These are phyloP conservation scores for Tachysurus fulvidraco DNA, from an alignment of 2,113 vertebrate species.

Conservation along the genomic window DNA sequence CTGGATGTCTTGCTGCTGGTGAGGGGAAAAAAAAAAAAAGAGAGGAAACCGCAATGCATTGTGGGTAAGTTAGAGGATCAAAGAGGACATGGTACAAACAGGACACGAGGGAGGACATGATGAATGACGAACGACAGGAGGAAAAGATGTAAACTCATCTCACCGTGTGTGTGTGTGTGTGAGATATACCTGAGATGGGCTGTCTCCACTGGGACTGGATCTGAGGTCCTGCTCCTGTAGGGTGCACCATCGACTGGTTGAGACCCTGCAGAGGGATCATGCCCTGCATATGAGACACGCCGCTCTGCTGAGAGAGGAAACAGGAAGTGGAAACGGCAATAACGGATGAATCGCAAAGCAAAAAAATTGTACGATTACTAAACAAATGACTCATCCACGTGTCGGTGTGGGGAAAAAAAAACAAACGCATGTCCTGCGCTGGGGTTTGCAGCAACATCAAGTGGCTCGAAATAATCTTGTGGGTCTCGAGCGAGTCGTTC, in stretches of 20 bases:
- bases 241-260: conserved; percentile 80
- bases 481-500: no score
- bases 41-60: background rate
- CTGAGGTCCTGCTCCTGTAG: conserved; percentile 77
- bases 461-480: no score
- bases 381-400: background rate
- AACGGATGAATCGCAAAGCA: no score
- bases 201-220: conserved; percentile 81
- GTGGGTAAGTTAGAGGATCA: background rate
- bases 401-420: background rate
- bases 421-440: background rate
- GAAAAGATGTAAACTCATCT: background rate
- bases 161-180: conserved; percentile 45
- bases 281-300: conserved; percentile 79
- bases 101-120: background rate
- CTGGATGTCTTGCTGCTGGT: background rate
- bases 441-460: no score
- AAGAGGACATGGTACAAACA: background rate
- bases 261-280: conserved; percentile 83
- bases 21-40: background rate
- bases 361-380: background rate
- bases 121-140: background rate
- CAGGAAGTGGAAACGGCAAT: background rate
- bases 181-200: conserved; percentile 74
- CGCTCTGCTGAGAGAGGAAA: conserved; percentile 72